Percentiles rank a stretch among this genome's conserved stretches.
phyloP scores from a whole-genome alignment of 2,113 vertebrate species.

The Seriola aureovittata region DNA sequence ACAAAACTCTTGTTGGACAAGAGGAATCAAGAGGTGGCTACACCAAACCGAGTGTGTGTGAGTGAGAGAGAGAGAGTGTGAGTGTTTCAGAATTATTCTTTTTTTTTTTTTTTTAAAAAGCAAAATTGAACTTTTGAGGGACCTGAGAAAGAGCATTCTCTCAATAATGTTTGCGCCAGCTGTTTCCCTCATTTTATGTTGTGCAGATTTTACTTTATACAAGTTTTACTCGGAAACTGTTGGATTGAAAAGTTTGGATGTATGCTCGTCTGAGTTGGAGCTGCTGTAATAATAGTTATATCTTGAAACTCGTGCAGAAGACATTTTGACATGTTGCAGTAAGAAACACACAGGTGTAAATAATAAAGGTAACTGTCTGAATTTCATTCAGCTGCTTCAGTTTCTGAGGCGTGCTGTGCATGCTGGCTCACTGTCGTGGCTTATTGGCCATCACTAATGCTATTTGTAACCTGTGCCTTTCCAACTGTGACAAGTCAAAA shows the following conservation, averaged over 20 bases:
- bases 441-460: background rate
- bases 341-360: background rate
- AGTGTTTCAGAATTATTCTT: conserved; percentile 3
- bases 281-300: background rate
- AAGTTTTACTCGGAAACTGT: conserved; percentile 7
- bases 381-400: background rate
- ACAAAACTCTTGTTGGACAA: background rate
- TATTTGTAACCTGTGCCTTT: background rate
- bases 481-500: background rate
- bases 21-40: background rate
- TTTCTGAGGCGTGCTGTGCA: background rate
- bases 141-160: background rate
- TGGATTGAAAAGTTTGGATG: conserved; percentile 2
- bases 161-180: background rate
- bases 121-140: background rate
- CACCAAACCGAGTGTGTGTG: background rate
- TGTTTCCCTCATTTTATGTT: background rate
- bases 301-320: background rate
- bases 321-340: background rate
- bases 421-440: background rate
- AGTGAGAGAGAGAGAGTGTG: background rate
- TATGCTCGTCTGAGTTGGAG: background rate
- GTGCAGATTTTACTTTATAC: background rate
- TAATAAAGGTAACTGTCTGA: background rate
- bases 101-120: conserved; percentile 19